Evolutionary conservation across 2,113 vertebrate species (phyloP).

Genomic region (Nematolebias whitei): DNA sequence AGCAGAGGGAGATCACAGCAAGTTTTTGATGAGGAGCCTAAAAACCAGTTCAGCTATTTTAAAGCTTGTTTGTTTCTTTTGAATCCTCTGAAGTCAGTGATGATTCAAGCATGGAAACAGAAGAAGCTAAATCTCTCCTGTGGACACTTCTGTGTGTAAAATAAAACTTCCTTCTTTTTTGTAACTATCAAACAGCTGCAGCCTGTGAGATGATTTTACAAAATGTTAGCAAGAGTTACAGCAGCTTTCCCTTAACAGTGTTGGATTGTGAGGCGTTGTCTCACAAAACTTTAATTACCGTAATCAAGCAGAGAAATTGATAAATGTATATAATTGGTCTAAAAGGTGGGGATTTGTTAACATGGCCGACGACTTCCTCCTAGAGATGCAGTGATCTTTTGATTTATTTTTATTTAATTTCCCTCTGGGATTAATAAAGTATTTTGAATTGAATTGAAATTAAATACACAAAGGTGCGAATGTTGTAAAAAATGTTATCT

Average conservation of each 20-base stretch:
- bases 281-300: constrained; percentile 35
- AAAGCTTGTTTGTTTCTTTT: neutral
- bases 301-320: constrained; percentile 41
- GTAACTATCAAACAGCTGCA: neutral
- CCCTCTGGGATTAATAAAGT: too few relatives aligned
- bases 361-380: constrained; percentile 4
- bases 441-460: too few relatives aligned
- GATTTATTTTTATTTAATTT: constrained; percentile 33
- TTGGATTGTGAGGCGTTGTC: constrained; percentile 31
- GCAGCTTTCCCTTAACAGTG: constrained; percentile 1
- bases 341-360: constrained; percentile 18
- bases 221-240: neutral
- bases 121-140: neutral
- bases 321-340: constrained; percentile 29
- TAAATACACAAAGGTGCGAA: too few relatives aligned
- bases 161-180: neutral
- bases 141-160: constrained; percentile 6
- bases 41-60: too few relatives aligned
- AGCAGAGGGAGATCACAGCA: too few relatives aligned
- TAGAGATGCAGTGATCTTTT: constrained; percentile 33
- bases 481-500: neutral
- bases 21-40: too few relatives aligned
- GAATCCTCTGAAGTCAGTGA: neutral
- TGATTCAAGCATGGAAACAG: neutral
- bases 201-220: neutral